Percentiles rank a stretch among this genome's conserved stretches.
Conservation (phyloP, 2,888 invertebrate genomes). For the Eurois occulta region DNA sequence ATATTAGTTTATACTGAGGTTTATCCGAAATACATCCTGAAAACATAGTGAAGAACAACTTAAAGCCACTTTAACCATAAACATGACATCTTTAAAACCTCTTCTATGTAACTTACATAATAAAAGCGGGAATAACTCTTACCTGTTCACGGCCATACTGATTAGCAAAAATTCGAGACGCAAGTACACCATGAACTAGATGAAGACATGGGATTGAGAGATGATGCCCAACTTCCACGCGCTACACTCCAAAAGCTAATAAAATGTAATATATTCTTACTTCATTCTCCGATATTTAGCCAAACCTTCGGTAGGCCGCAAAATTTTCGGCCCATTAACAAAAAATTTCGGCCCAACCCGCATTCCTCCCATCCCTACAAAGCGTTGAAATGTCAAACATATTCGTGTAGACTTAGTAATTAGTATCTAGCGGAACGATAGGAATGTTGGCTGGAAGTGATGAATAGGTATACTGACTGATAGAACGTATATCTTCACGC, state of each 20-base stretch:
- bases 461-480: constrained; percentile 5
- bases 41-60: too few relatives aligned
- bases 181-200: not conserved
- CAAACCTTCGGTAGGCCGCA: not conserved
- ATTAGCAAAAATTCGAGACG: too few relatives aligned
- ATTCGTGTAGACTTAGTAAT: constrained; percentile 21
- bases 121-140: not conserved
- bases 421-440: constrained; percentile 29
- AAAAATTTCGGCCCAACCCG: not conserved
- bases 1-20: too few relatives aligned
- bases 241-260: not conserved
- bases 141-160: too few relatives aligned
- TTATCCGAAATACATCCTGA: not conserved
- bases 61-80: too few relatives aligned
- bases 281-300: not conserved
- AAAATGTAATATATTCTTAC: not conserved
- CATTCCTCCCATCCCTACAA: constrained; percentile 30
- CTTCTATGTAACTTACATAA: not conserved
- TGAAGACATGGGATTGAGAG: not conserved
- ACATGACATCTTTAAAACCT: not conserved
- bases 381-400: constrained; percentile 17
- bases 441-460: constrained; percentile 5
- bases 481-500: not conserved
- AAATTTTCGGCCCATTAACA: constrained; percentile 1
- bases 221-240: not conserved